phyloP scores from a whole-genome alignment of 2,797 vertebrate species.

The Mus spretus region DNA sequence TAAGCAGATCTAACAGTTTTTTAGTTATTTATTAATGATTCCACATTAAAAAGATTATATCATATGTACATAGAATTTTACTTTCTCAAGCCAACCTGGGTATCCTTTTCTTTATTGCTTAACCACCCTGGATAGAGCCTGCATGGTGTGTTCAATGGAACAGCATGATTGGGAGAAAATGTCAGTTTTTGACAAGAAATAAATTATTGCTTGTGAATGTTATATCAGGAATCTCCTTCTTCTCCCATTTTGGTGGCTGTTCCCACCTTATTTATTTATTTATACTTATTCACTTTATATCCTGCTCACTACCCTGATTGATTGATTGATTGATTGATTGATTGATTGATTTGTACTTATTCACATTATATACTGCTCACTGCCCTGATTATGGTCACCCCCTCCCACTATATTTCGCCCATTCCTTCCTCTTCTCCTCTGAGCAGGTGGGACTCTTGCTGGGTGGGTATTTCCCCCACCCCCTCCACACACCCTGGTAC shows the following conservation, averaged over 20 bases:
- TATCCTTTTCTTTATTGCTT: neutral
- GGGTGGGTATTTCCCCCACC: no score
- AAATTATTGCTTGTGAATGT: neutral
- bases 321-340: neutral
- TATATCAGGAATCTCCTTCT: neutral
- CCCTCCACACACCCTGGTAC: neutral
- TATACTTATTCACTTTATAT: neutral
- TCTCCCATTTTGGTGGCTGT: neutral
- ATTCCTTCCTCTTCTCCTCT: neutral
- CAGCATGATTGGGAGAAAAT: neutral
- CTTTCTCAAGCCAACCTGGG: neutral
- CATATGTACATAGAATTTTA: neutral
- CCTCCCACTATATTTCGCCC: neutral
- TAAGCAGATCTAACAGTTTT: neutral
- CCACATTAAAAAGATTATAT: neutral
- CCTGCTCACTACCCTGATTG: neutral
- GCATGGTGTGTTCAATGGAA: neutral
- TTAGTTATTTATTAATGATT: slow-evolving; percentile 1
- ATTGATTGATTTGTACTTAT: no score
- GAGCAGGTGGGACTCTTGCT: neutral
- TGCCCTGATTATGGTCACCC: neutral
- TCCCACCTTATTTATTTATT: neutral
- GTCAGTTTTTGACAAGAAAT: neutral
- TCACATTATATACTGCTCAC: neutral
- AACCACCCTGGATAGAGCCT: neutral